Evolutionary conservation across 2,888 invertebrate genomes (phyloP).

Genomic region (Ochropleura plecta): DNA sequence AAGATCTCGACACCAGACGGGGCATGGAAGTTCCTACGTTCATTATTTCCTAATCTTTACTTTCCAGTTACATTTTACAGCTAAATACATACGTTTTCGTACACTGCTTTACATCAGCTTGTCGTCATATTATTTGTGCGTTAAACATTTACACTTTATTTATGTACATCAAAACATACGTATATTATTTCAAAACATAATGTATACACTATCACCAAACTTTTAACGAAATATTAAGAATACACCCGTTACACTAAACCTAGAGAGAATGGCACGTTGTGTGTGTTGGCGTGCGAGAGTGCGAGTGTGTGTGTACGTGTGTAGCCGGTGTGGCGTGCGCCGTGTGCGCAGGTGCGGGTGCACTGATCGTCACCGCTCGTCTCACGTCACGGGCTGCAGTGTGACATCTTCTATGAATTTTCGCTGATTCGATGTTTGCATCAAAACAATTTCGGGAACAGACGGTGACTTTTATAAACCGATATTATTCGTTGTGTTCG

Average conservation of each 20-base stretch:
- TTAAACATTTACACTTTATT: slow-evolving; percentile 90
- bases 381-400: slow-evolving; percentile 38
- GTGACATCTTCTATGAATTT: slow-evolving; percentile 78
- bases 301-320: slow-evolving; percentile 82
- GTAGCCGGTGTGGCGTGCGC: slow-evolving; percentile 21
- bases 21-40: slow-evolving; percentile 79
- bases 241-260: slow-evolving; percentile 80
- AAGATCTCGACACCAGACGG: slow-evolving; percentile 73
- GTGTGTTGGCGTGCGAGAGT: slow-evolving; percentile 84
- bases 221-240: slow-evolving; percentile 82
- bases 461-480: slow-evolving; percentile 23
- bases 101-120: slow-evolving; percentile 84
- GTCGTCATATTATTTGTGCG: slow-evolving; percentile 88
- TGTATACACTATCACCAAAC: slow-evolving; percentile 86
- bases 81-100: slow-evolving; percentile 87
- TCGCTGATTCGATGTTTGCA: slow-evolving; percentile 82
- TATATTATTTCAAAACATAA: slow-evolving; percentile 87
- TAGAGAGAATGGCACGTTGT: slow-evolving; percentile 81
- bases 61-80: slow-evolving; percentile 82
- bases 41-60: slow-evolving; percentile 82
- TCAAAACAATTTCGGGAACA: slow-evolving; percentile 59
- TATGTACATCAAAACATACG: slow-evolving; percentile 90
- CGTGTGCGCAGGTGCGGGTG: slow-evolving; percentile 63
- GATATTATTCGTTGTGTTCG: slow-evolving; percentile 30
- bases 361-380: slow-evolving; percentile 62